Evolutionary conservation across 2,888 invertebrate genomes (phyloP), one percentile per base, ranked within the genome.

Genomic region (Rhogogaster chlorosoma): DNA sequence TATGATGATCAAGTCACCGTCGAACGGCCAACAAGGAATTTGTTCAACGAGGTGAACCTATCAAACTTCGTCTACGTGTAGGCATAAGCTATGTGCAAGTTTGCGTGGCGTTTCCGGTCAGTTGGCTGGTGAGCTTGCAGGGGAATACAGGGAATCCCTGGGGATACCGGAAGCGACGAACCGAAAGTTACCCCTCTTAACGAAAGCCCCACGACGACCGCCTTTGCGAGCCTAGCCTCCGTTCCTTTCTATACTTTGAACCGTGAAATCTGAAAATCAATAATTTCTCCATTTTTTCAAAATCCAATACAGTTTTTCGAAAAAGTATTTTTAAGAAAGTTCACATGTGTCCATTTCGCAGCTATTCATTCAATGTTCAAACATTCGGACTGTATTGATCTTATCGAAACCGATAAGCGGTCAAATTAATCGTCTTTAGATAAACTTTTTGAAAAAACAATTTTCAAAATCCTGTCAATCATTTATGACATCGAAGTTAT

Each of bases 161-260:
- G 86, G 89, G 89, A 90, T 88, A 90, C 88, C 88, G 88, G 88
- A 90, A 89, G 91, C 92, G 91, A 90, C 91, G 89, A 88, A 91
- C 89, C 90, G 91, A 90, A 89, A 91, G 89, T 87, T 85, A 80
- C 67, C 82, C 29, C 77, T 77, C 53, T 77, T 77, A 77, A 77
- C 77, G 77, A 49, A 80, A 80, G 80, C 26, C 80, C 80, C 80
- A 61, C 32, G 61, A 80, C 80, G 36, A 22, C 32, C 61, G 22
- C 22, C 64, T 64, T 18, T 80, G 84, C 78, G 36, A 38, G 49
- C 64, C 29, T 80, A 45, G 75, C 85, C 67, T 61, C 82, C 80
- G 57, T 80, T 85, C 70, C 75, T 61, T 80, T 32, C 57, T 26
- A 42, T 42, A 42, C 71, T 42, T 42, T 42, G n/a, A 73, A 61